phyloP scores from a whole-genome alignment of 1,140 invertebrate species.

The Orius insidiosus region DNA sequence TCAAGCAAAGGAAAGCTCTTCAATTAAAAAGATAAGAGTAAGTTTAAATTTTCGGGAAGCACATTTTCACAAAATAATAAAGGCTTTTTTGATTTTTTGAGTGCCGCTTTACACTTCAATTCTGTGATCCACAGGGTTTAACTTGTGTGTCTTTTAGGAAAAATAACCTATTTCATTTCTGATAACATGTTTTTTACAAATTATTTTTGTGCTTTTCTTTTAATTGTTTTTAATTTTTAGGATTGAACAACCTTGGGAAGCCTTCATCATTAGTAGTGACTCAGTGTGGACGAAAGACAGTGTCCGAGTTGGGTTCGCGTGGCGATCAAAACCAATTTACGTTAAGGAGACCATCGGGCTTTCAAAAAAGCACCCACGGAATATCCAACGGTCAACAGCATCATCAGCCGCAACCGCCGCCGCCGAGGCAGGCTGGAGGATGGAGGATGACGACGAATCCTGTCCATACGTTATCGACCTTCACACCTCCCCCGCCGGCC shows the following conservation, averaged over 20 bases:
- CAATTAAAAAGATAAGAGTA: background rate
- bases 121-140: background rate
- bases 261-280: conserved; percentile 19
- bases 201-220: too few relatives aligned
- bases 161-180: background rate
- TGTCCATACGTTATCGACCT: conserved; percentile 10
- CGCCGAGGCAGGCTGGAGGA: background rate
- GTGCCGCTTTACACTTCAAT: background rate
- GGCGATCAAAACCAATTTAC: conserved; percentile 12
- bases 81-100: background rate
- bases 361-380: background rate
- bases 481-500: conserved; percentile 10
- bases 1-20: background rate
- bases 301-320: conserved; percentile 19
- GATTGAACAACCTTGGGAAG: conserved; percentile 15
- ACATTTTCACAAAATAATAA: background rate
- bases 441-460: conserved; percentile 13
- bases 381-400: background rate
- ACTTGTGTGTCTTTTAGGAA: too few relatives aligned
- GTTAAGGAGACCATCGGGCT: background rate
- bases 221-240: conserved; percentile 1
- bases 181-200: background rate
- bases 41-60: background rate
- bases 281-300: conserved; percentile 19
- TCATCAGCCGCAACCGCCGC: background rate